phyloP scores from a whole-genome alignment of 2,888 invertebrate genomes.

The Agrotis ipsilon region DNA sequence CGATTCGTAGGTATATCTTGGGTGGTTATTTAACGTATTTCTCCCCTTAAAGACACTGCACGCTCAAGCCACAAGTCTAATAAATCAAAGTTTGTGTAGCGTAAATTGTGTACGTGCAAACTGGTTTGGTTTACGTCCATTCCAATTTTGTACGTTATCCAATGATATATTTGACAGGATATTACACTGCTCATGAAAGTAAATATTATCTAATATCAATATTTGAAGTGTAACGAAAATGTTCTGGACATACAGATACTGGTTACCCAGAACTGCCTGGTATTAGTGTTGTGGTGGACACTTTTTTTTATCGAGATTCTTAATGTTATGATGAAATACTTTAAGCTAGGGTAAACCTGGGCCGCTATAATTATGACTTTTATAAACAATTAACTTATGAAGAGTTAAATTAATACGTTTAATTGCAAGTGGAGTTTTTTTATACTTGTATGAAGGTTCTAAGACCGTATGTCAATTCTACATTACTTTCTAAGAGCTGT shows the following conservation, averaged over 20 bases:
- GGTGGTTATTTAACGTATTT: constrained; percentile 29
- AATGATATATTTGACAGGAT: constrained; percentile 19
- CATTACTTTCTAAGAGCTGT: not conserved
- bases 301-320: no score
- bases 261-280: not conserved
- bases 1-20: not conserved
- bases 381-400: no score
- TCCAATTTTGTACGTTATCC: constrained; percentile 29
- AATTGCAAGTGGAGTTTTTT: no score
- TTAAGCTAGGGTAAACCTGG: no score
- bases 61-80: constrained; percentile 35
- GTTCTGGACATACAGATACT: not conserved
- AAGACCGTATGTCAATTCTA: not conserved
- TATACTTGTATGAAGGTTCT: no score
- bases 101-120: constrained; percentile 37
- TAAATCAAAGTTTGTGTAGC: constrained; percentile 48
- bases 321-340: no score
- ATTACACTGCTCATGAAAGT: constrained; percentile 20
- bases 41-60: constrained; percentile 34
- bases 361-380: no score
- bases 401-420: no score
- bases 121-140: constrained; percentile 37
- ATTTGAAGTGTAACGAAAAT: constrained; percentile 24
- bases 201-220: constrained; percentile 33
- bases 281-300: no score